Percentiles rank a stretch among this genome's conserved stretches.
Evolutionary conservation across 2,113 vertebrate genomes (phyloP).

Genomic region (Herpetotheres cachinnans): DNA sequence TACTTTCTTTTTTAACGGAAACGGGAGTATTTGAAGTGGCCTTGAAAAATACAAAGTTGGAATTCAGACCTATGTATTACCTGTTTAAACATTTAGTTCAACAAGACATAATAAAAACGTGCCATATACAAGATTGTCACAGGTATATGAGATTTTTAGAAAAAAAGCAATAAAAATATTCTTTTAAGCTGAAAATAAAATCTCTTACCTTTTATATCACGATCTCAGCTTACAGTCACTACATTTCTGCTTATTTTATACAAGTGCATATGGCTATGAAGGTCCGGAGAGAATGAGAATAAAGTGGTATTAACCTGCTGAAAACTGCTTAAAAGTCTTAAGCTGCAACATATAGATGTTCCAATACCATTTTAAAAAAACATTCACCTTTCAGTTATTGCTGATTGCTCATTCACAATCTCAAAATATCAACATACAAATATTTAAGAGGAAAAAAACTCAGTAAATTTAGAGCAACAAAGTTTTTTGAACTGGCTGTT

Average conservation of each 20-base stretch:
- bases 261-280: conserved; percentile 79
- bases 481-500: not conserved
- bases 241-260: conserved; percentile 81
- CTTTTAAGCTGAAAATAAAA: conserved; percentile 81
- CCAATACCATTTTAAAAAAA: conserved; percentile 75
- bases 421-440: conserved; percentile 64
- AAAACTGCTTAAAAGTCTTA: conserved; percentile 78
- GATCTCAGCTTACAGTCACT: conserved; percentile 81
- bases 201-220: conserved; percentile 79
- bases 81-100: conserved; percentile 36
- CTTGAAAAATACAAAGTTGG: conserved; percentile 12
- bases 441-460: not conserved
- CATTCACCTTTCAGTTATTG: conserved; percentile 73
- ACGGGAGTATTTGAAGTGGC: not conserved
- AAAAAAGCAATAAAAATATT: conserved; percentile 64
- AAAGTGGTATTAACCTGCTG: conserved; percentile 79
- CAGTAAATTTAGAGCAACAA: conserved; percentile 26
- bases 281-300: conserved; percentile 79
- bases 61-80: conserved; percentile 7
- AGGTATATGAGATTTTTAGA: conserved; percentile 22
- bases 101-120: conserved; percentile 18
- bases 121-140: conserved; percentile 42
- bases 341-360: conserved; percentile 78
- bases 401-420: conserved; percentile 62
- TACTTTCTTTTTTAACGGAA: not conserved